Evolutionary conservation across 2,797 vertebrate species (phyloP), one percentile per base, ranked within the genome.

Genomic region (Synanceia verrucosa): DNA sequence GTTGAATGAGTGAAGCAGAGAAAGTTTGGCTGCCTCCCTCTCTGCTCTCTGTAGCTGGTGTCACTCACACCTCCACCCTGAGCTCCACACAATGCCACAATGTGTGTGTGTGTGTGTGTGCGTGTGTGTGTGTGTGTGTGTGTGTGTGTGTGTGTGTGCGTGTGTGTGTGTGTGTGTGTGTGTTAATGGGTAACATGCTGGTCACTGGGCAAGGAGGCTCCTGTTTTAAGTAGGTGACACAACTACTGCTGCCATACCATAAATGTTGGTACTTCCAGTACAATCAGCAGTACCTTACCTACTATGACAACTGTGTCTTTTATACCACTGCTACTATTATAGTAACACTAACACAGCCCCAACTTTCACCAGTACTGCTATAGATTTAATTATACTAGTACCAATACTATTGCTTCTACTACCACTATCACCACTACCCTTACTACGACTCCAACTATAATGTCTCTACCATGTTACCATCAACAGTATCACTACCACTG

Each of bases 41-140:
- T 57, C 66, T 43, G 43, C 68, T 74, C 65, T 71, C 69, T 84
- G 67, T 71, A 85, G 79, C 85, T 80, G 64, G 65, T 76, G 78
- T 83, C 76, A 82, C 65, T 80, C 60, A 76, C 52, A 73, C 81
- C 79, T 88, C 83, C 85, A 86, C 85, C 79, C 79, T 79, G 58
- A 82, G 72, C 34, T 31, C 59, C 66, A 84, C 82, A 88, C 81
- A 87, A 83, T 80, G 41, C 36, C 52, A 58, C 46, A 8, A 16
- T 53, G 23, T 65, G 31, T 56, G 62, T 65, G 69, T 24, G 26
- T 72, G 53, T 70, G 41, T 68, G 65, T 66, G 59, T 75, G 70
- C 33, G 50, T 50, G 64, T 31, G 62, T 65, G 64, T 66, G 65
- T 51, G 65, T 52, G 69, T 63, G 56, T 59, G 64, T 58, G 60